Evolutionary conservation across 2,113 vertebrate genomes (phyloP), one percentile per base, ranked within the genome.

Genomic region (Syngnathus floridae): DNA sequence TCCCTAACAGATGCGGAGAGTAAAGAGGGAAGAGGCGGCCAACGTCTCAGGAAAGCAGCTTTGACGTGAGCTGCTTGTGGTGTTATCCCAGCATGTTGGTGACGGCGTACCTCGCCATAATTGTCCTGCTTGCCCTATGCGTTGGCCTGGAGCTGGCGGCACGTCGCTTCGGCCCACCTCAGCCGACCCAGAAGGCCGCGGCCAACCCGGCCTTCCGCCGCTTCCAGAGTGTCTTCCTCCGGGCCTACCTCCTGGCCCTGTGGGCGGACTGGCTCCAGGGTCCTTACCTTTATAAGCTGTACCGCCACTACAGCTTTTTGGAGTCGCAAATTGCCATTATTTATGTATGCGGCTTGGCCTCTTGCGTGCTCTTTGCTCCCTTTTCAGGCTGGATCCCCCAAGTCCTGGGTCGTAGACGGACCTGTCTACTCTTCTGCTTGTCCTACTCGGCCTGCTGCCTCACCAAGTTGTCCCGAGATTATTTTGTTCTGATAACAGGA

Each of bases 211-310:
- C 89, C 5, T 97, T 95, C 78, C 87, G 91, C 22, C 81, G 78
- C 19, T 96, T 96, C 81, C 95, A 96, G 68, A 78, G 74, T 3
- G 82, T 92, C 58, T 97, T 95, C 67, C 92, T 93, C 67, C 87
- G 88, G 31, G 92, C 92, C 36, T 97, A 97, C 77, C 91, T 96
- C 46, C 76, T 93, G 75, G 95, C 94, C 1, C 84, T 97, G 77
- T 94, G 93, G 59, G 93, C 94, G 4, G 94, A 96, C 85, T 96
- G 95, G 95, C 89, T 97, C 40, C 95, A 97, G 81, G 95, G 94
- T 1, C 95, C 95, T 13, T 97, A 95, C 81, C 92, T 97, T 58
- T 97, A 97, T 83, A 95, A 96, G 80, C 92, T 97, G 0, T 97
- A 97, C 84, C 93, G 90, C 51, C 94, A 95, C 84, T 98, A 98